These are phyloP conservation scores for Meandrusa payeni DNA, from an alignment of 2,888 invertebrate species.

Conservation along the genomic window DNA sequence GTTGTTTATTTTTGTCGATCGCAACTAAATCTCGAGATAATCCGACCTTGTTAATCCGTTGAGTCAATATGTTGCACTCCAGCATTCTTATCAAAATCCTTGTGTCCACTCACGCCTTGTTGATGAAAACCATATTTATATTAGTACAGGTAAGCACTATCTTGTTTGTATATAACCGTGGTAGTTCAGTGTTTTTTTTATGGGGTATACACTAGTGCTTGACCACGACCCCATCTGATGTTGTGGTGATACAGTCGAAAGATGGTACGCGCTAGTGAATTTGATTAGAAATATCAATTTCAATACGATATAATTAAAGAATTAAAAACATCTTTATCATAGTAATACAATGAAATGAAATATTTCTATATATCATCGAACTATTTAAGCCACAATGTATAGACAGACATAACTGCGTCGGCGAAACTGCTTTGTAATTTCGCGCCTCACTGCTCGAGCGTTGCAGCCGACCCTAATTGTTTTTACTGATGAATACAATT, in stretches of 20 bases:
- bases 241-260: too few relatives aligned
- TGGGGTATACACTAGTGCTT: too few relatives aligned
- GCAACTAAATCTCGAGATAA: slow-evolving; percentile 4
- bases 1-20: slow-evolving; percentile 1
- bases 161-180: too few relatives aligned
- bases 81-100: neutral
- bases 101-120: too few relatives aligned
- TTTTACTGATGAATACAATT: too few relatives aligned
- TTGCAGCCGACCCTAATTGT: neutral
- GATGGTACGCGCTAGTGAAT: too few relatives aligned
- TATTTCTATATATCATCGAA: neutral
- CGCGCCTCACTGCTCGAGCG: slow-evolving; percentile 1
- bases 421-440: slow-evolving; percentile 1
- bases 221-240: too few relatives aligned
- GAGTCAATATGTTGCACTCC: neutral
- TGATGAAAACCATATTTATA: neutral
- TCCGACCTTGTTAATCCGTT: neutral
- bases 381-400: neutral
- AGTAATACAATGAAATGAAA: neutral
- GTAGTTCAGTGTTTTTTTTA: too few relatives aligned
- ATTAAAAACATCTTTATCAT: neutral
- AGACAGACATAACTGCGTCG: neutral
- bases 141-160: neutral
- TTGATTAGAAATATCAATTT: neutral
- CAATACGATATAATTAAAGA: neutral